Conservation (phyloP, 2,888 invertebrate species). For the Sminthurinus aureus region DNA sequence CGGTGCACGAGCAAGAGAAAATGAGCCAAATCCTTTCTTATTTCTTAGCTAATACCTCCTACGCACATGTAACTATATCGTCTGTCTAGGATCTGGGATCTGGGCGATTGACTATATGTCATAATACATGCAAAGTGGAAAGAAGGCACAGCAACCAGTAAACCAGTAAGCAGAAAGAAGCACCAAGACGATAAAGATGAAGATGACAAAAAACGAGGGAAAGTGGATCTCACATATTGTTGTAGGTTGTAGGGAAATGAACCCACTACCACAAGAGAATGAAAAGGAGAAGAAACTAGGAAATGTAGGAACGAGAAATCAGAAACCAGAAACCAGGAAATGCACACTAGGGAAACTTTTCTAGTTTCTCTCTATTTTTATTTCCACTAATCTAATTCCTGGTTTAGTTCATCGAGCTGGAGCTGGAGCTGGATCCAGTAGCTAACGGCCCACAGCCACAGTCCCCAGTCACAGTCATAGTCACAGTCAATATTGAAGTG, state of each 20-base stretch:
- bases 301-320: too few relatives aligned
- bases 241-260: too few relatives aligned
- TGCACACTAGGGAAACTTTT: too few relatives aligned
- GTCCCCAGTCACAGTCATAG: background rate
- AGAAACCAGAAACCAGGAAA: background rate
- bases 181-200: background rate
- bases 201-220: background rate
- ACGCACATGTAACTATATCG: too few relatives aligned
- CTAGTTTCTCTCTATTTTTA: slow-evolving; percentile 28
- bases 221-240: background rate
- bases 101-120: too few relatives aligned
- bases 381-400: slow-evolving; percentile 30
- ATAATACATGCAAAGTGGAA: background rate
- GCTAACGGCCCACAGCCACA: too few relatives aligned
- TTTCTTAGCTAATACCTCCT: too few relatives aligned
- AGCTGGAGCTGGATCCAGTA: background rate
- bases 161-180: background rate
- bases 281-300: background rate
- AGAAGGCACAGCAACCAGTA: background rate
- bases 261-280: too few relatives aligned
- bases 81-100: too few relatives aligned
- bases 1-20: background rate
- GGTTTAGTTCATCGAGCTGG: slow-evolving; percentile 26
- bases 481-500: background rate
- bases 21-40: too few relatives aligned